Evolutionary conservation across 2,888 invertebrate species (phyloP), one percentile per base, ranked within the genome.

Genomic region (Noctuana brunneofusca): DNA sequence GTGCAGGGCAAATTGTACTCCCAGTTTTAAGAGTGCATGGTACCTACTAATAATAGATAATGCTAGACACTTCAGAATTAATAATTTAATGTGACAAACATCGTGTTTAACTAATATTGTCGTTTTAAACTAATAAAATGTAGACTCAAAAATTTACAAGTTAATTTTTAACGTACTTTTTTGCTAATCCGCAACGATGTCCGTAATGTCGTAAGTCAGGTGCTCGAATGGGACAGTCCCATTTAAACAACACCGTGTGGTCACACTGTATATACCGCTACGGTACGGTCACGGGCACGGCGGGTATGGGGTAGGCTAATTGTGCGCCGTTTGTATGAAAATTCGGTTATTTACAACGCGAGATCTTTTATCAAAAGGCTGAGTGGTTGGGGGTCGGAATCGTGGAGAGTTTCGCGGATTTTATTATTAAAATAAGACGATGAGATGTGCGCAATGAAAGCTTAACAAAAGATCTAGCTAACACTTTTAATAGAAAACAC

Each of bases 311-410:
- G 67, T 69, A 68, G 69, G 71, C 71, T 75, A 74, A 75, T 75
- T 74, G 72, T 71, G 69, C 65, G 60, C 60, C 60, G 54, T 68
- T 69, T 69, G 66, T 71, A 72, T 73, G 72, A 67, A 69, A 71
- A 73, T 72, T 66, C 65, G 59, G 68, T 64, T 70, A 71, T 70
- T 69, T 69, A 71, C 67, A 68, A 65, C 64, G 63, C 59, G 59
- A 66, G 62, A 70, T 69, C 71, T 65, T 68, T 69, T 67, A 72
- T 68, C 68, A 71, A 69, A 64, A 57, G 56, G 43, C 63, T 54
- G 54, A 60, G 54, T 54, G 60, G 60, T 60, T 54, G 54, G 38
- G 60, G 60, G 54, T 54, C 35, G 43, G 52, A 24, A 16, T 46
- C 35, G 35, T n/a, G 11, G 43, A 35, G 24, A 54, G 48, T 38